Conservation (phyloP, 1,140 invertebrate genomes). For the Drosophila pandora region DNA sequence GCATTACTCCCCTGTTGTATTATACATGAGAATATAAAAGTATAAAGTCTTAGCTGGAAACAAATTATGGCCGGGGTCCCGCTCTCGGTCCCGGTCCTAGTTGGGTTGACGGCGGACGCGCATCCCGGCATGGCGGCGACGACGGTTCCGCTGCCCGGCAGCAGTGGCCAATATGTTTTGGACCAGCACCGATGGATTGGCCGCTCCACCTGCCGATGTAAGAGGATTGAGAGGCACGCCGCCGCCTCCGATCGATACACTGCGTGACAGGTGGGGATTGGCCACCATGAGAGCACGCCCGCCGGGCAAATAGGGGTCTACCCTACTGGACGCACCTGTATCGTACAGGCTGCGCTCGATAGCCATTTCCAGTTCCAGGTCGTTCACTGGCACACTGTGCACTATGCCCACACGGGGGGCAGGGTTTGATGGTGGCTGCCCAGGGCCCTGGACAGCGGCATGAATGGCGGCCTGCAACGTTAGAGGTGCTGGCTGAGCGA, state of each 20-base stretch:
- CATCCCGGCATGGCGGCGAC: not conserved
- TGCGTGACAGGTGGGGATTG: not conserved
- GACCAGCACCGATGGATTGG: not conserved
- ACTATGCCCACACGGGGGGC: too few relatives aligned
- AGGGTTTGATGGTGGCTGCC: not conserved
- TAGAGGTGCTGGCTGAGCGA: not conserved
- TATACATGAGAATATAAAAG: slow-evolving; percentile 22
- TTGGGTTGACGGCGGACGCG: not conserved
- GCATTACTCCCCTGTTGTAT: slow-evolving; percentile 4
- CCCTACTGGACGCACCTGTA: not conserved
- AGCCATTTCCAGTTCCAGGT: slow-evolving; percentile 32
- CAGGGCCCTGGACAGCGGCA: too few relatives aligned
- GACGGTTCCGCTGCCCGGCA: not conserved
- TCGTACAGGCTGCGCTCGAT: slow-evolving; percentile 45
- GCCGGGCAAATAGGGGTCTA: too few relatives aligned
- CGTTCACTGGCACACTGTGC: not conserved
- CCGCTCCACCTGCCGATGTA: not conserved
- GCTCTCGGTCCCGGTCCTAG: not conserved
- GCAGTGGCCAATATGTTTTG: not conserved
- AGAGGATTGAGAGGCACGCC: not conserved
- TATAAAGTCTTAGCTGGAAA: not conserved
- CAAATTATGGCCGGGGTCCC: not conserved
- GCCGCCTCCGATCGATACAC: not conserved
- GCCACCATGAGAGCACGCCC: not conserved
- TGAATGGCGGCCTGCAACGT: not conserved